phyloP scores from a whole-genome alignment of 2,113 vertebrate genomes.

The Gambusia holbrooki region DNA sequence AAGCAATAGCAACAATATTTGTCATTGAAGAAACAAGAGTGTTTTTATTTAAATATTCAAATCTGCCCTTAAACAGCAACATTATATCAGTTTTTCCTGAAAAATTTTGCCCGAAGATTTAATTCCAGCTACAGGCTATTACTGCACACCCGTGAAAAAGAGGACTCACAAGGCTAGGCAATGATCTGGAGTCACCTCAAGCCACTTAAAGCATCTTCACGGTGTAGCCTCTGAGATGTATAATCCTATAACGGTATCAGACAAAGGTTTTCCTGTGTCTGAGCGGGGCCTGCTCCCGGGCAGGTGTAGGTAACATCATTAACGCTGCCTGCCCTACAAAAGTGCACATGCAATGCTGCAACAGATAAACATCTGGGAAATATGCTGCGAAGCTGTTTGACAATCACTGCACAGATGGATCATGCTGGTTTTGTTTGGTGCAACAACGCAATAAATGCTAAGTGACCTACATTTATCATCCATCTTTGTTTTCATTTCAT shows the following conservation, averaged over 20 bases:
- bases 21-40: neutral
- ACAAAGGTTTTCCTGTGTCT: conserved; percentile 62
- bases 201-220: conserved; percentile 16
- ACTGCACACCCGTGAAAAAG: neutral
- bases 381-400: conserved; percentile 8
- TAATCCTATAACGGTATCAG: conserved; percentile 61
- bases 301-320: conserved; percentile 61
- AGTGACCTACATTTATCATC: conserved; percentile 60
- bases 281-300: conserved; percentile 41
- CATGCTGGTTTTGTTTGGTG: neutral
- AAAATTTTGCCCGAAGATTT: neutral
- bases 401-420: conserved; percentile 18
- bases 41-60: neutral
- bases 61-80: conserved; percentile 3
- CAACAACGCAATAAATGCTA: neutral
- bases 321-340: neutral
- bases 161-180: neutral
- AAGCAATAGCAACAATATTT: conserved; percentile 10
- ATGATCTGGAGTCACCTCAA: conserved; percentile 15
- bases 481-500: neutral
- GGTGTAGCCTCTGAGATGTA: conserved; percentile 31
- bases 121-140: neutral
- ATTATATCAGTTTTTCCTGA: neutral
- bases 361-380: conserved; percentile 3
- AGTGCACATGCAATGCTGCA: conserved; percentile 11